Conservation (phyloP, 2,113 vertebrate species). For the Pelusios castaneus region DNA sequence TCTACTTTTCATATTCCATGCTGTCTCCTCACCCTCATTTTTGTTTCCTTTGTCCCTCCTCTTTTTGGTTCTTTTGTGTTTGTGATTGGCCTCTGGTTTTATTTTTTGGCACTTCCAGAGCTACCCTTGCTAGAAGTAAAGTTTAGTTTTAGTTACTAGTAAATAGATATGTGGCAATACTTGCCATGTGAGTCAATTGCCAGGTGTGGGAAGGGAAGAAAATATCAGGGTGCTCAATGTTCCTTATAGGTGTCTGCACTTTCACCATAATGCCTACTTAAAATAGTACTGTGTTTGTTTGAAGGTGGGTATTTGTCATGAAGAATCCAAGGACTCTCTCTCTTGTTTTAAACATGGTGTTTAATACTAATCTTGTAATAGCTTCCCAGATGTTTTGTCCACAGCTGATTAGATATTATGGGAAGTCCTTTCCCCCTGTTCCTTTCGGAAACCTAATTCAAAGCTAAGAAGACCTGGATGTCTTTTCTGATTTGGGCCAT, state of each 20-base stretch:
- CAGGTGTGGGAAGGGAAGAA: background rate
- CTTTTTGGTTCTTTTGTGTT: background rate
- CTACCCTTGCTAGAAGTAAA: background rate
- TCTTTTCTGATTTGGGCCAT: background rate
- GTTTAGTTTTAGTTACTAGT: background rate
- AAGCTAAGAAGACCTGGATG: constrained; percentile 13
- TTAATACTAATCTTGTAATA: background rate
- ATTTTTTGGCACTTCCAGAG: background rate
- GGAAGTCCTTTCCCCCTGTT: background rate
- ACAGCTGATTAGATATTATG: background rate
- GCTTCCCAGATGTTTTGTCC: constrained; percentile 6
- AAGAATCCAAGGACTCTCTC: background rate
- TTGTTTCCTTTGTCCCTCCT: background rate
- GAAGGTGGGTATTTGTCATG: background rate
- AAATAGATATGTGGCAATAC: background rate
- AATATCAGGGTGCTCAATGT: background rate
- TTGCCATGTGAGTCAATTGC: background rate
- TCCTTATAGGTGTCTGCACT: background rate
- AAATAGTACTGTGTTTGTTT: background rate
- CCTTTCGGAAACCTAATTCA: background rate
- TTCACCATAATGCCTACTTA: background rate
- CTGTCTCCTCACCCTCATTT: background rate
- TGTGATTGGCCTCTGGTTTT: background rate
- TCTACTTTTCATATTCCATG: background rate
- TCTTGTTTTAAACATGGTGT: background rate